These are phyloP conservation scores for Rhogogaster chlorosoma DNA, from an alignment of 2,888 invertebrate species.

Conservation along the genomic window DNA sequence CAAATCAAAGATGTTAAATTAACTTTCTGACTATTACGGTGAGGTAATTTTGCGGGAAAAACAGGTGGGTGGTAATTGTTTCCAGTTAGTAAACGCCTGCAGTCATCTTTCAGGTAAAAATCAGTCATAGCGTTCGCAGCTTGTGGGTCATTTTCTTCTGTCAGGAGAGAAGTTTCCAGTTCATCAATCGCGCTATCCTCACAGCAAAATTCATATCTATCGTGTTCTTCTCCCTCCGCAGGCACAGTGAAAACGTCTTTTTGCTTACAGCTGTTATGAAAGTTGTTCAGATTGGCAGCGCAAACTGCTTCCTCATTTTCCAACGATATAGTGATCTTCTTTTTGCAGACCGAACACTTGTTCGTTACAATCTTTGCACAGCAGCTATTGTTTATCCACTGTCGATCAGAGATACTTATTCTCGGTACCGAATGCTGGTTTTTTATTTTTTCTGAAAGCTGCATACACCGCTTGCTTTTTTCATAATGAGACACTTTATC, in stretches of 20 bases:
- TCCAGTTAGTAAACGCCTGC: conserved; percentile 70
- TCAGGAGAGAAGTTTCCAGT: conserved; percentile 24
- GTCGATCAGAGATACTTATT: conserved; percentile 58
- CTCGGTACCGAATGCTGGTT: conserved; percentile 56
- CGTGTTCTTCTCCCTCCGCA: conserved; percentile 53
- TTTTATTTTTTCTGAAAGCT: conserved; percentile 62
- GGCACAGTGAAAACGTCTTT: conserved; percentile 67
- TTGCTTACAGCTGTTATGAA: conserved; percentile 65
- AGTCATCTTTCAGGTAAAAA: conserved; percentile 64
- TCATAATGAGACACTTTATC: conserved; percentile 62
- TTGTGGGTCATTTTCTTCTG: conserved; percentile 75
- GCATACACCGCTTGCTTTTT: conserved; percentile 61
- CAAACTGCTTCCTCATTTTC: conserved; percentile 60
- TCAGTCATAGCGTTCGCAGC: conserved; percentile 80
- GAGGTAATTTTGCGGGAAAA: conserved; percentile 68
- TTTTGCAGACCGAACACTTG: conserved; percentile 69
- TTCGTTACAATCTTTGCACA: conserved; percentile 71
- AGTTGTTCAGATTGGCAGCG: conserved; percentile 58
- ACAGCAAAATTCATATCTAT: conserved; percentile 65
- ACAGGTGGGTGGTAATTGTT: conserved; percentile 70
- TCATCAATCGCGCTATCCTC: conserved; percentile 44
- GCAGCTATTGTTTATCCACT: conserved; percentile 73
- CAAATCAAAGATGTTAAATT: conserved; percentile 67
- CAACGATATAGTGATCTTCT: conserved; percentile 42
- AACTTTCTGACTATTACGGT: conserved; percentile 61